Conservation (phyloP, 2,888 invertebrate species). For the Drosophila borborema region DNA sequence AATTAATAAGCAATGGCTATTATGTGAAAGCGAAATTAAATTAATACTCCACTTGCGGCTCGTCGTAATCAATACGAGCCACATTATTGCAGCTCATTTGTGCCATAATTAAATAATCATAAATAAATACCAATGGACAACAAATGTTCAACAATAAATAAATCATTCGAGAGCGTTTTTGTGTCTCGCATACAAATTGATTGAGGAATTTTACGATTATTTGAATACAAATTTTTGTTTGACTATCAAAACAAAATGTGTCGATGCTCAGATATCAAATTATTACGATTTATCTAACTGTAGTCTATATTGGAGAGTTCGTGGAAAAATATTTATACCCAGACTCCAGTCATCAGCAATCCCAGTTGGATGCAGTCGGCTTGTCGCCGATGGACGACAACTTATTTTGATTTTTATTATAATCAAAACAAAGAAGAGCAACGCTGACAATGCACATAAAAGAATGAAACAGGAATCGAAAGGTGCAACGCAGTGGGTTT, state of each 20-base stretch:
- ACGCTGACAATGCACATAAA: conserved; percentile 62
- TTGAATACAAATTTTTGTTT: conserved; percentile 28
- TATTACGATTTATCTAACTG: conserved; percentile 47
- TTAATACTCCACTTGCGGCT: conserved; percentile 37
- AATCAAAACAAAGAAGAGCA: conserved; percentile 39
- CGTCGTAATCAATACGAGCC: conserved; percentile 34
- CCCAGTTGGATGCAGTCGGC: conserved; percentile 41
- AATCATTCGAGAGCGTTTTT: conserved; percentile 37
- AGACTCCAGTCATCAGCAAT: conserved; percentile 1
- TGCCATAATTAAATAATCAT: conserved; percentile 64
- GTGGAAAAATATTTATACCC: conserved; percentile 45
- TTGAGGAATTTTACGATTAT: conserved; percentile 31
- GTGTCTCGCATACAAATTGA: conserved; percentile 41
- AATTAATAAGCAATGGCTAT: background rate
- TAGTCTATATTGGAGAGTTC: conserved; percentile 12
- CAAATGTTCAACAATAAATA: conserved; percentile 48
- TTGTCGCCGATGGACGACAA: conserved; percentile 70
- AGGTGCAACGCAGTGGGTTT: conserved; percentile 64
- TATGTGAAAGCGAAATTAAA: conserved; percentile 27
- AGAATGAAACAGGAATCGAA: conserved; percentile 49
- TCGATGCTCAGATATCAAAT: conserved; percentile 21
- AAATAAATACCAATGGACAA: conserved; percentile 37
- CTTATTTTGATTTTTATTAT: conserved; percentile 79
- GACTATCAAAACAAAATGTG: conserved; percentile 52
- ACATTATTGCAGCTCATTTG: conserved; percentile 43